phyloP scores from a whole-genome alignment of 2,797 vertebrate species.

The Mus spretus region DNA sequence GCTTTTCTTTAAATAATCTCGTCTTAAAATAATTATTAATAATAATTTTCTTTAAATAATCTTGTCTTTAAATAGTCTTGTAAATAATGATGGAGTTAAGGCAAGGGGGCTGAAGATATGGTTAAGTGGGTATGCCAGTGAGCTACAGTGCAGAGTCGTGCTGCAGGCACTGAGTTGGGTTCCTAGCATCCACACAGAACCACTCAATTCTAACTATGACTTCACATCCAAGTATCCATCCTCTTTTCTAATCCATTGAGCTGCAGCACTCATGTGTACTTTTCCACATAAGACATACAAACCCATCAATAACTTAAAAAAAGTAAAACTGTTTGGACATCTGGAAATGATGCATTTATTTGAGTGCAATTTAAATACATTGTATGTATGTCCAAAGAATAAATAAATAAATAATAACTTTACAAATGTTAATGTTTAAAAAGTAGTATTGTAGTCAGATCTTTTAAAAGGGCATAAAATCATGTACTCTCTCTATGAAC shows the following conservation, averaged over 20 bases:
- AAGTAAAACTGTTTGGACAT: not conserved
- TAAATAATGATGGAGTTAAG: not conserved
- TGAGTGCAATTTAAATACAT: not conserved
- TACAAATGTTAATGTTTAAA: not conserved
- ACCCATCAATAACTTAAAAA: not conserved
- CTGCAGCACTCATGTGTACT: too few species aligned
- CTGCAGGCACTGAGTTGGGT: not conserved
- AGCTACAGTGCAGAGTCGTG: not conserved
- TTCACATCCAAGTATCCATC: too few species aligned
- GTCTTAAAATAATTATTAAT: too few species aligned
- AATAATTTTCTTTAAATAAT: too few species aligned
- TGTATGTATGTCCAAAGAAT: not conserved
- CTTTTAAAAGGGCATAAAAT: not conserved
- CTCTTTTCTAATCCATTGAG: too few species aligned
- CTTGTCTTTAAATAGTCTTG: not conserved
- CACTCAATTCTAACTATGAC: too few species aligned
- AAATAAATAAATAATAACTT: not conserved
- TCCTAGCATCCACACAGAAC: not conserved
- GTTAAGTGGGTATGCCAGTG: not conserved
- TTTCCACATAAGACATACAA: not conserved
- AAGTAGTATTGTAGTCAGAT: not conserved
- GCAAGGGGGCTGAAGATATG: not conserved
- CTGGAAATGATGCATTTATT: not conserved
- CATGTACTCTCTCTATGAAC: not conserved
- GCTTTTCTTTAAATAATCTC: not conserved